Percentiles rank a stretch among this genome's conserved stretches.
These are phyloP conservation scores for Enteromius trimaculatus DNA, from an alignment of 2,797 vertebrate genomes.

Conservation along the genomic window DNA sequence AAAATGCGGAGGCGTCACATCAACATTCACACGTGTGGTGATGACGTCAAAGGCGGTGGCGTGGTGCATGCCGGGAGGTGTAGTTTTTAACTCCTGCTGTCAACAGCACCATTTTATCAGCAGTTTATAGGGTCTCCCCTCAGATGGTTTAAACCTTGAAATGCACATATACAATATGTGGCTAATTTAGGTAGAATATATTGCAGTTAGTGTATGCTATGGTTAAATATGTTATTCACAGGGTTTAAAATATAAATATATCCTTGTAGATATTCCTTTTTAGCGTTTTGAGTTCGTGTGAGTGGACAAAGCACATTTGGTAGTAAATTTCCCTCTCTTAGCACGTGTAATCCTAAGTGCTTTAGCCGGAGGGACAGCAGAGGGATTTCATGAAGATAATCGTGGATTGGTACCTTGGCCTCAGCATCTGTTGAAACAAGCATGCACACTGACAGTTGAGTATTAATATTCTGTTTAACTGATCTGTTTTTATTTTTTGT, in stretches of 20 bases:
- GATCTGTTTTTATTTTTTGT: conserved; percentile 34
- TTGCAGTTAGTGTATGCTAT: not conserved
- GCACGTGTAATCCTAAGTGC: conserved; percentile 45
- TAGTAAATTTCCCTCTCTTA: conserved; percentile 26
- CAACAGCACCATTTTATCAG: conserved; percentile 71
- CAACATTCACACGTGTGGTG: conserved; percentile 47
- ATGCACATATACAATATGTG: no score
- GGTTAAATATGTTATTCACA: not conserved
- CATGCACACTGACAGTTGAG: not conserved
- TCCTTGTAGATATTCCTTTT: not conserved
- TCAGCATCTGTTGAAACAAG: conserved; percentile 63
- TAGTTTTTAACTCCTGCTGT: conserved; percentile 56
- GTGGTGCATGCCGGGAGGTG: conserved; percentile 73
- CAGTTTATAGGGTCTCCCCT: not conserved
- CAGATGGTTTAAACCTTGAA: not conserved
- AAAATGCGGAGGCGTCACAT: conserved; percentile 50
- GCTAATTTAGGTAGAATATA: not conserved
- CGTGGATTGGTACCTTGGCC: conserved; percentile 68
- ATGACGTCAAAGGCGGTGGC: conserved; percentile 47
- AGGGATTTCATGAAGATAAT: conserved; percentile 70
- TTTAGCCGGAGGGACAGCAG: conserved; percentile 55
- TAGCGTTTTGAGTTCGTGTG: not conserved
- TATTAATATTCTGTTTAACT: not conserved
- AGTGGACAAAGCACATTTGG: not conserved
- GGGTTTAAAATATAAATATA: not conserved